Base-by-base conservation (phyloP, 2,797 vertebrate genomes). In the Phaenicophaeus curvirostris region DNA sequence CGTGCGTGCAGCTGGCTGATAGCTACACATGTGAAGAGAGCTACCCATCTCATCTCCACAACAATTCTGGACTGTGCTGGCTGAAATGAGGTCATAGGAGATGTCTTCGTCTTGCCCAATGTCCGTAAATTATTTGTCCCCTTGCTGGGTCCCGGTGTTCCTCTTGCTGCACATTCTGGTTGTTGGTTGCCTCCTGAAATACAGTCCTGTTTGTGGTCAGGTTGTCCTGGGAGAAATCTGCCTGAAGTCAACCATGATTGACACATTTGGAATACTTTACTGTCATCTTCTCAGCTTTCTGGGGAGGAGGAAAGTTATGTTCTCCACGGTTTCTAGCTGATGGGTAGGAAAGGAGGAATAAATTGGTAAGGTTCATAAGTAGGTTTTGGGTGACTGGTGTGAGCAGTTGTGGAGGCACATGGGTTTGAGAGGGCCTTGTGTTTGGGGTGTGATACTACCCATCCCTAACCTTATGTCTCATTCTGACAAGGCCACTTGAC, bases 341-440 rank as follows among this genome's bases (percentile, higher is more conserved):
- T 16, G 23, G 12, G 6, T 71, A 61, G 42, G 31, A 71, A 59
- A 85, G 15, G 65, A 89, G 51, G 27, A 41, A 65, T 74, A 35
- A 55, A 46, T 9, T 0, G 0, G 16, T 42, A 3, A 3, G 27
- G 41, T 87, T 48, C 66, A 14, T 42, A 51, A 41, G 23, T 15
- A 37, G 4, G 2, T 7, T 75, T 91, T 39, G 69, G 5, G 18
- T 0, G 1, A 17, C 28, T 48, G 61, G 48, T 41, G 12, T 14
- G 35, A 71, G 42, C 48, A 8, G 15, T 10, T 2, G 8, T 0
- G 2, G 37, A 61, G 50, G 61, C 20, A 2, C 3, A 0, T 10
- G 20, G 23, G 25, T 51, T 83, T 53, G 53, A 48, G 65, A 66
- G 27, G 6, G 19, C 30, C 42, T 13, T 16, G 6, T 53, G 53